These are phyloP conservation scores for Bursaphelenchus mucronatus DNA, from an alignment of 1,140 invertebrate genomes.

Conservation along the genomic window DNA sequence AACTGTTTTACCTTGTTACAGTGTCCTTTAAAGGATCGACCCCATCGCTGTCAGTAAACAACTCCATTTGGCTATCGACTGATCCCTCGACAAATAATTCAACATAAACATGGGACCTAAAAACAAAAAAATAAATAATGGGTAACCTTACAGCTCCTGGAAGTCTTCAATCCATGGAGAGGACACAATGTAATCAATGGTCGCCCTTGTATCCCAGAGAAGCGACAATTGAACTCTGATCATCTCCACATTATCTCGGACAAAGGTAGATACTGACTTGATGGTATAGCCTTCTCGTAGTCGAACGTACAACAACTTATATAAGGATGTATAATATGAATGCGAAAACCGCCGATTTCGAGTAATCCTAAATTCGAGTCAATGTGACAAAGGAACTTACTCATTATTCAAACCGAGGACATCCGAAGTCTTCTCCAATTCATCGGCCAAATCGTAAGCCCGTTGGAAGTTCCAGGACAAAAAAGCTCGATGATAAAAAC, in stretches of 20 bases:
- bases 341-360: conserved; percentile 8
- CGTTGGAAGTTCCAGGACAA: conserved; percentile 74
- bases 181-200: conserved; percentile 32
- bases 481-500: conserved; percentile 72
- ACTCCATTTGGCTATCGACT: not conserved
- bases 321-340: conserved; percentile 63
- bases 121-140: conserved; percentile 1
- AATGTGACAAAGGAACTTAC: not conserved
- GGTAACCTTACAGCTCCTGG: conserved; percentile 21
- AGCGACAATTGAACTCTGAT: conserved; percentile 22
- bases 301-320: conserved; percentile 72
- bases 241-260: conserved; percentile 24
- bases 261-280: conserved; percentile 24
- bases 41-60: not conserved
- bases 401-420: conserved; percentile 1
- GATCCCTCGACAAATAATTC: conserved; percentile 29
- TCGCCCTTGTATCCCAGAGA: conserved; percentile 28
- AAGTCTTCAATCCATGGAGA: conserved; percentile 32
- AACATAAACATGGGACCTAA: conserved; percentile 39
- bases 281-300: conserved; percentile 73
- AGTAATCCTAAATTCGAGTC: not conserved
- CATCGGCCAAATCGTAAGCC: conserved; percentile 22
- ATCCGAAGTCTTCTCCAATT: conserved; percentile 7
- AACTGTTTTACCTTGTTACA: conserved; percentile 12
- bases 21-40: conserved; percentile 3